A percentile compares a stretch with the other conserved stretches of the same genome.
Conservation (phyloP, 2,113 vertebrate species). For the Nettapus auritus region DNA sequence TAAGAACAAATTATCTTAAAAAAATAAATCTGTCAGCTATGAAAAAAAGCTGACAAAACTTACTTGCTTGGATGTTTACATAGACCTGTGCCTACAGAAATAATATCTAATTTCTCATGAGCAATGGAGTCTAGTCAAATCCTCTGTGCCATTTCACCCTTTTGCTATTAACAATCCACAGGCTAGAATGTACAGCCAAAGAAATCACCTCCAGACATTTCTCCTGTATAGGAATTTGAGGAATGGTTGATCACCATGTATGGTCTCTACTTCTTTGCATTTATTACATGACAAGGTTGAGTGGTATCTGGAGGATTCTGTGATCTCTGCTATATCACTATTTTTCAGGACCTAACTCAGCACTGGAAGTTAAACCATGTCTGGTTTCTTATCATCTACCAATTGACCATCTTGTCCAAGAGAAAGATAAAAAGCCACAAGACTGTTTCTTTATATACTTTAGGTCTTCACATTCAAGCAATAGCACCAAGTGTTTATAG, state of each 20-base stretch:
- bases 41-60: neutral
- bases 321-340: neutral
- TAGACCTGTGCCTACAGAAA: neutral
- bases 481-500: neutral
- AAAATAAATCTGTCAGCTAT: neutral
- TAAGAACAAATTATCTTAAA: constrained; percentile 19
- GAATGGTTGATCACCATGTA: neutral
- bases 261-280: neutral
- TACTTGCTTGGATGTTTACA: neutral
- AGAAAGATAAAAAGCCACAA: neutral
- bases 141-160: neutral
- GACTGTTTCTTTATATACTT: neutral
- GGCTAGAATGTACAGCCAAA: neutral
- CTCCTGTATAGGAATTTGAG: neutral
- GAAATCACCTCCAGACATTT: neutral
- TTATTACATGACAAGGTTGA: neutral
- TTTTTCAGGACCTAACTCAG: neutral
- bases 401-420: neutral
- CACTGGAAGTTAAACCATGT: neutral
- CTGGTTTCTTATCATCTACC: neutral
- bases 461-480: neutral
- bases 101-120: neutral
- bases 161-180: neutral
- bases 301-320: neutral
- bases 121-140: neutral